These are phyloP conservation scores for Phaedon cochleariae DNA, from an alignment of 2,888 invertebrate species.

Conservation along the genomic window DNA sequence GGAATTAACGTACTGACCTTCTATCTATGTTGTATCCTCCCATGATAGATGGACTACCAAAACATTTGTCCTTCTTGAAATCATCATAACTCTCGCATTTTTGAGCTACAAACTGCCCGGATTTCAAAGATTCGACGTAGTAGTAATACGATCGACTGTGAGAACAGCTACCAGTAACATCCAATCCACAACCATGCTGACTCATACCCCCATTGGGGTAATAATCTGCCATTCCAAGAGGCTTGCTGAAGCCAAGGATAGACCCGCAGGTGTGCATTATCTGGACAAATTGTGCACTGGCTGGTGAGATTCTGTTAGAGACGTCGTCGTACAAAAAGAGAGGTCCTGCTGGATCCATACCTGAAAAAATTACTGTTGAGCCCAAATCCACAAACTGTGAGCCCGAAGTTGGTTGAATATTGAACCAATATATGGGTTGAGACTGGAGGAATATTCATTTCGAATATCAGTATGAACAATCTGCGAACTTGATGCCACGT, in stretches of 20 bases:
- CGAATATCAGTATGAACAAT: too few relatives aligned
- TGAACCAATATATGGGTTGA: too few relatives aligned
- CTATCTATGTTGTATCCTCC: constrained; percentile 13
- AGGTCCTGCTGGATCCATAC: constrained; percentile 57
- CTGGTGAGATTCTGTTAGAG: constrained; percentile 51
- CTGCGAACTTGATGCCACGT: too few relatives aligned
- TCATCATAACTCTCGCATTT: constrained; percentile 30
- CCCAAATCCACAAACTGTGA: too few relatives aligned
- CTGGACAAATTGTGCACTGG: constrained; percentile 56
- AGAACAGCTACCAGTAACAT: constrained; percentile 52
- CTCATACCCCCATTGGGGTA: constrained; percentile 44
- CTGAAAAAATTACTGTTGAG: constrained; percentile 39
- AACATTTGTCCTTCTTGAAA: constrained; percentile 35
- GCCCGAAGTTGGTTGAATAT: too few relatives aligned
- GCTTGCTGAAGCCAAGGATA: constrained; percentile 35
- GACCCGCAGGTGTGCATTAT: constrained; percentile 54
- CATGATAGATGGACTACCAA: constrained; percentile 25
- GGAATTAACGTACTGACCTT: constrained; percentile 17
- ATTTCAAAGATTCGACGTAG: constrained; percentile 56
- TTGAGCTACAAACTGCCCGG: constrained; percentile 22
- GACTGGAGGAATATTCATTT: too few relatives aligned
- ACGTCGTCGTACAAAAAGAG: constrained; percentile 44
- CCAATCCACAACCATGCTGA: constrained; percentile 7
- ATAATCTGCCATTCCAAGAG: constrained; percentile 56
- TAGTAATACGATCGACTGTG: constrained; percentile 61